Percentiles rank a stretch among this genome's conserved stretches.
Conservation (phyloP, 2,797 vertebrate species). For the Argya squamiceps region DNA sequence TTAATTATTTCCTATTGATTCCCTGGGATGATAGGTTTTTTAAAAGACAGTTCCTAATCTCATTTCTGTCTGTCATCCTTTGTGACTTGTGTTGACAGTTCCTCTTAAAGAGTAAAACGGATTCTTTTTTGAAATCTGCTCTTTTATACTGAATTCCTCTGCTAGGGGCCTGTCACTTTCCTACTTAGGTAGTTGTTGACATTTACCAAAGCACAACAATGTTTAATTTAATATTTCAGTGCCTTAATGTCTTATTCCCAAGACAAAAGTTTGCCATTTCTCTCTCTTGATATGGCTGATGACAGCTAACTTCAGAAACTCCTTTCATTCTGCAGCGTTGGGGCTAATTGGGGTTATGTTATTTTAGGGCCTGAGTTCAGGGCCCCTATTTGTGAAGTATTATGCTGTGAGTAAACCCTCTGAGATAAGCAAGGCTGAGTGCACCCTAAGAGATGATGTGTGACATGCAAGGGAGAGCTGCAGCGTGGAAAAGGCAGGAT, state of each 20-base stretch:
- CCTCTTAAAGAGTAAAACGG: slow-evolving; percentile 46
- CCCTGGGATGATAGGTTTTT: not conserved
- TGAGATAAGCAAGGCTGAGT: not conserved
- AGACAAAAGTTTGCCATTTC: slow-evolving; percentile 1
- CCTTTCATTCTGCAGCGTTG: not conserved
- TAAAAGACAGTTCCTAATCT: slow-evolving; percentile 1
- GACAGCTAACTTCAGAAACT: not conserved
- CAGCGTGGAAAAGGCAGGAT: not conserved
- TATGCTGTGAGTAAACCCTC: not conserved
- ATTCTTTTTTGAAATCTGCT: slow-evolving; percentile 34
- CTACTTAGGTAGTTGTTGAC: slow-evolving; percentile 45
- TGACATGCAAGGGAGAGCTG: not conserved
- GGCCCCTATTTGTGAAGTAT: not conserved
- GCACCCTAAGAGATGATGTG: not conserved
- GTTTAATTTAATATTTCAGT: slow-evolving; percentile 59
- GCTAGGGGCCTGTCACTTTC: slow-evolving; percentile 22
- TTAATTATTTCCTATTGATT: slow-evolving; percentile 28
- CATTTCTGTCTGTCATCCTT: slow-evolving; percentile 42
- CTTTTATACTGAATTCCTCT: not conserved
- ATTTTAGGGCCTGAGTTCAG: not conserved
- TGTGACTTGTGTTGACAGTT: slow-evolving; percentile 33
- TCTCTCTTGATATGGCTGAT: not conserved
- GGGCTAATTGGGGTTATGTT: not conserved
- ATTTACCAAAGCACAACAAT: slow-evolving; percentile 57
- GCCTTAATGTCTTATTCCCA: slow-evolving; percentile 27